Conservation (phyloP, 2,113 vertebrate genomes). For the Emydura subglobosa region DNA sequence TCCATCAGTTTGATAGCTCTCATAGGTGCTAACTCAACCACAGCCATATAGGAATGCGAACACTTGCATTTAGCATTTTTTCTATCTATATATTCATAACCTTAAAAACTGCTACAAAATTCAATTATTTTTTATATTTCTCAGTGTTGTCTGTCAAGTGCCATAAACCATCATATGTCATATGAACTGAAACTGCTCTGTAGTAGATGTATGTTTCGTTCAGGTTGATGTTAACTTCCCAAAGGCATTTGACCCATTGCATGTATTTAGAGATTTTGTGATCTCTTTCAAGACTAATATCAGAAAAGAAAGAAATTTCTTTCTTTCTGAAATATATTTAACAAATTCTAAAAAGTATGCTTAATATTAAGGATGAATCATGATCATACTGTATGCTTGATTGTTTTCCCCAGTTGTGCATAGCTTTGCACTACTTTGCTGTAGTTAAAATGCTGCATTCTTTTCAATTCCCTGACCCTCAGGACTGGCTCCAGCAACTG, state of each 20-base stretch:
- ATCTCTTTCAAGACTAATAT: not conserved
- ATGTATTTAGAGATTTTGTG: constrained; percentile 4
- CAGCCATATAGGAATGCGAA: not conserved
- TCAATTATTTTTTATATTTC: not conserved
- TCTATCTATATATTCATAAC: not conserved
- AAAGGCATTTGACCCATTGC: not conserved
- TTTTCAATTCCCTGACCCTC: not conserved
- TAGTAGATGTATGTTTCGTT: not conserved
- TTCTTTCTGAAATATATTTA: not conserved
- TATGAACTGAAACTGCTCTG: not conserved
- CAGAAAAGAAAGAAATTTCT: not conserved
- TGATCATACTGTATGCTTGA: not conserved
- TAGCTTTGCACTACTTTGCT: not conserved
- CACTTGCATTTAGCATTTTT: not conserved
- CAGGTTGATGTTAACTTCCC: not conserved
- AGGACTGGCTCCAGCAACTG: not conserved
- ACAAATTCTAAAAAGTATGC: not conserved
- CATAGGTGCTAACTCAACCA: not conserved
- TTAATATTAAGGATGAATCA: not conserved
- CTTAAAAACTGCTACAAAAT: not conserved
- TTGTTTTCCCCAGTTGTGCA: not conserved
- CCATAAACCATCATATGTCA: not conserved
- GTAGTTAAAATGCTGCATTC: not conserved
- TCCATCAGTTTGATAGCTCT: not conserved
- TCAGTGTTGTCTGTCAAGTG: not conserved